Evolutionary conservation across 2,797 vertebrate species (phyloP).

Genomic region (Natrix natrix): DNA sequence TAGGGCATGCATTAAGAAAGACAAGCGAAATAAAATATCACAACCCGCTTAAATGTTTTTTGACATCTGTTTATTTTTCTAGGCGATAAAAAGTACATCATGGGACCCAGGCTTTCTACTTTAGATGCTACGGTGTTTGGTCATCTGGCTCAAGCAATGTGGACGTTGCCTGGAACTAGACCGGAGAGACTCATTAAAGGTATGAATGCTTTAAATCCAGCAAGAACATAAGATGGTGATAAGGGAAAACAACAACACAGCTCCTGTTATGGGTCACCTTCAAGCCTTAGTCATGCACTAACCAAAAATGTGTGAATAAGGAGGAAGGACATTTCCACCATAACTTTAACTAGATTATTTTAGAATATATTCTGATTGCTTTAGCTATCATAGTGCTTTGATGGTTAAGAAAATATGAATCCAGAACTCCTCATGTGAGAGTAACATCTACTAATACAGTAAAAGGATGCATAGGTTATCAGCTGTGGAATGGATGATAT

Average conservation of each 20-base stretch:
- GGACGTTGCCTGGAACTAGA: conserved; percentile 93
- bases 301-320: neutral
- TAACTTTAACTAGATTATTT: neutral
- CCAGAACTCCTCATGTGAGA: neutral
- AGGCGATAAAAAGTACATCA: conserved; percentile 98
- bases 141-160: conserved; percentile 96
- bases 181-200: conserved; percentile 96
- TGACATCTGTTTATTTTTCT: conserved; percentile 47
- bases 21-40: neutral
- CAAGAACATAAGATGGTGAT: neutral
- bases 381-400: neutral
- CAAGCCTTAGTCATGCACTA: neutral
- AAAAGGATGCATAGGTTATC: neutral
- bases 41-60: conserved; percentile 9
- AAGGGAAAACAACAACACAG: no score
- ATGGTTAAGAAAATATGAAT: neutral
- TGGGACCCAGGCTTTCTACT: conserved; percentile 91
- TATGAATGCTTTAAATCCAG: conserved; percentile 55
- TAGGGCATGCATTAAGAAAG: neutral
- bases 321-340: neutral
- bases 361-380: neutral
- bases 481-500: neutral
- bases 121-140: conserved; percentile 95
- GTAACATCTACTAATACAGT: neutral
- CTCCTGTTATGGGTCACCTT: neutral